Evolutionary conservation across 2,888 invertebrate species (phyloP).

Genomic region (Bedellia somnulentella): DNA sequence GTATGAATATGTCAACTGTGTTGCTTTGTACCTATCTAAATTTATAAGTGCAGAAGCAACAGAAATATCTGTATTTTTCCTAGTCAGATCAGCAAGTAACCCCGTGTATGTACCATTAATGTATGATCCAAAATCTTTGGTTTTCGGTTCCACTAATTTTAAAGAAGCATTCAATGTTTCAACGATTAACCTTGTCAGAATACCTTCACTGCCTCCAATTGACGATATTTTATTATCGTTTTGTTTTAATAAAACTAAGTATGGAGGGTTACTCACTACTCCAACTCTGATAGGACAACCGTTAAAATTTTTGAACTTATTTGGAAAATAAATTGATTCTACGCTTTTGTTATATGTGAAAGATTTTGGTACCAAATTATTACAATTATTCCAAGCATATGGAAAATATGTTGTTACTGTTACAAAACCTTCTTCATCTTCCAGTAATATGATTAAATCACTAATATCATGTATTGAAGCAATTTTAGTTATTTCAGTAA

Average conservation of each 20-base stretch:
- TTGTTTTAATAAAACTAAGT: slow-evolving; percentile 12
- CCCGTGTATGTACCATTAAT: slow-evolving; percentile 1
- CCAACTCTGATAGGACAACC: slow-evolving; percentile 22
- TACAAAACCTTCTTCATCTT: slow-evolving; percentile 11
- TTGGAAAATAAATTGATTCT: slow-evolving; percentile 16
- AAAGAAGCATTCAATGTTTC: too few species aligned
- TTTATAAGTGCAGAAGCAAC: slow-evolving; percentile 18
- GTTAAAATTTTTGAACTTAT: slow-evolving; percentile 25
- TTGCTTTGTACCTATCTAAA: slow-evolving; percentile 14
- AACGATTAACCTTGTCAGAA: too few species aligned
- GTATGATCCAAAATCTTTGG: too few species aligned
- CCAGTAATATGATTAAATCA: slow-evolving; percentile 22
- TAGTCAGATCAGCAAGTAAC: slow-evolving; percentile 16
- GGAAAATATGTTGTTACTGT: slow-evolving; percentile 24
- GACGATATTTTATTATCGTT: slow-evolving; percentile 15
- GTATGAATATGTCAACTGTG: slow-evolving; percentile 19
- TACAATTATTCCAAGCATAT: slow-evolving; percentile 19
- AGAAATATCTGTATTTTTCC: slow-evolving; percentile 21
- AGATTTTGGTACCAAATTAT: slow-evolving; percentile 15
- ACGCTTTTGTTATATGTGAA: slow-evolving; percentile 12
- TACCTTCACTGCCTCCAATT: slow-evolving; percentile 21
- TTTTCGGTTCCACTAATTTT: too few species aligned
- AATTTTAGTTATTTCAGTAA: slow-evolving; percentile 15
- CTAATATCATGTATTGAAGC: slow-evolving; percentile 24
- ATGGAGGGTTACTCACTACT: slow-evolving; percentile 17